phyloP scores from a whole-genome alignment of 2,797 vertebrate genomes.

The Limnodromus scolopaceus region DNA sequence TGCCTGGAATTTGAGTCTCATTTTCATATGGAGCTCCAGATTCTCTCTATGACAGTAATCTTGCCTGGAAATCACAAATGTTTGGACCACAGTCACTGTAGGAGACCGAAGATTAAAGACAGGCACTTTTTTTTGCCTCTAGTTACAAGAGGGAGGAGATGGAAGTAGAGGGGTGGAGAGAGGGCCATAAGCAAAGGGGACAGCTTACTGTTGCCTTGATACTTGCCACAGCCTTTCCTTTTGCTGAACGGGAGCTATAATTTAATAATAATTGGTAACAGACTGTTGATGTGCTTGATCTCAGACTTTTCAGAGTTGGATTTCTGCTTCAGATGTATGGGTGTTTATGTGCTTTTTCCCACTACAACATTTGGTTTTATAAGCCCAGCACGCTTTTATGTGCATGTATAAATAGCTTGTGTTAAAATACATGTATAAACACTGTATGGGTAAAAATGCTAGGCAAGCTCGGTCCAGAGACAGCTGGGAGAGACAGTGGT shows the following conservation, averaged over 20 bases:
- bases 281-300: neutral
- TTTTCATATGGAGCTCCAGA: neutral
- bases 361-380: neutral
- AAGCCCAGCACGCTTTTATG: neutral
- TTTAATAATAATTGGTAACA: slow-evolving; percentile 2
- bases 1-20: neutral
- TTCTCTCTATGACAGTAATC: neutral
- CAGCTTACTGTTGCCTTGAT: neutral
- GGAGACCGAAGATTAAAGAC: neutral
- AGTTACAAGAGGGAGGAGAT: neutral
- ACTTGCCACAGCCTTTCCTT: neutral
- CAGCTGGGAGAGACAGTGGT: neutral
- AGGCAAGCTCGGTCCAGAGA: neutral
- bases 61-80: neutral
- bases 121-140: neutral
- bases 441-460: neutral
- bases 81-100: neutral
- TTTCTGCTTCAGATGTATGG: neutral
- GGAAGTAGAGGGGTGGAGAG: neutral
- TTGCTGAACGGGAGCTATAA: neutral
- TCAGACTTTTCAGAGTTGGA: neutral
- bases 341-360: neutral
- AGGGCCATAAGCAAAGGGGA: neutral
- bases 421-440: neutral
- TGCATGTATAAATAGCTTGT: neutral